phyloP scores from a whole-genome alignment of 2,113 vertebrate species.

The Theristicus caerulescens region DNA sequence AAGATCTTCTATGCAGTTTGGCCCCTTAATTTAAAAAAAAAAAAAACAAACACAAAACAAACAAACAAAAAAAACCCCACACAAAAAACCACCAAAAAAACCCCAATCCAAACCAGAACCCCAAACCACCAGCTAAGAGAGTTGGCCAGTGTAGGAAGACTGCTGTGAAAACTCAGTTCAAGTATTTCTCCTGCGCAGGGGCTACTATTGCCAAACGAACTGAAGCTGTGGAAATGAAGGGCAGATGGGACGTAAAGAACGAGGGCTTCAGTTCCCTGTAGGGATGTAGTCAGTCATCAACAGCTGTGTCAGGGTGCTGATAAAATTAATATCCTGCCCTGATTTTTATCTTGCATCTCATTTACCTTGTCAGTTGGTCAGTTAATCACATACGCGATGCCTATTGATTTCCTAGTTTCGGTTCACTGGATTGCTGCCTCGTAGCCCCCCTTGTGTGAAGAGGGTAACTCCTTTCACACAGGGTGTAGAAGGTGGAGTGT shows the following conservation, averaged over 20 bases:
- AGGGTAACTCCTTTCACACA: neutral
- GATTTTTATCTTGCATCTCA: neutral
- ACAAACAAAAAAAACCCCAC: too few species aligned
- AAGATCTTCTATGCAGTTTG: neutral
- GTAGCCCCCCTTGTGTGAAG: neutral
- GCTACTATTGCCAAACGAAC: neutral
- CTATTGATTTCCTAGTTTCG: neutral
- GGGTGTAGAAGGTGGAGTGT: too few species aligned
- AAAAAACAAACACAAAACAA: too few species aligned
- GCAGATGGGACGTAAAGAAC: neutral
- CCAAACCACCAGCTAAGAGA: neutral
- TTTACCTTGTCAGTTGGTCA: too few species aligned
- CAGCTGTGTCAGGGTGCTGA: neutral
- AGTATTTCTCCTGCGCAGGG: neutral
- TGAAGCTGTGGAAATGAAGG: neutral
- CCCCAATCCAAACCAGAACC: neutral
- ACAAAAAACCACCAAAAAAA: neutral
- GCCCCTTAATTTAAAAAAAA: neutral
- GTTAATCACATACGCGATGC: rapidly evolving
- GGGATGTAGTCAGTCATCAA: neutral
- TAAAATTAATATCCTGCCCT: neutral
- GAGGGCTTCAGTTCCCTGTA: neutral
- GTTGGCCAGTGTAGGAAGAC: neutral
- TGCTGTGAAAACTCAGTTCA: neutral
- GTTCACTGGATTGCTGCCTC: neutral